Percentiles rank a stretch among this genome's conserved stretches.
These are phyloP conservation scores for Hypomecis punctinalis DNA, from an alignment of 2,888 invertebrate species.

Conservation along the genomic window DNA sequence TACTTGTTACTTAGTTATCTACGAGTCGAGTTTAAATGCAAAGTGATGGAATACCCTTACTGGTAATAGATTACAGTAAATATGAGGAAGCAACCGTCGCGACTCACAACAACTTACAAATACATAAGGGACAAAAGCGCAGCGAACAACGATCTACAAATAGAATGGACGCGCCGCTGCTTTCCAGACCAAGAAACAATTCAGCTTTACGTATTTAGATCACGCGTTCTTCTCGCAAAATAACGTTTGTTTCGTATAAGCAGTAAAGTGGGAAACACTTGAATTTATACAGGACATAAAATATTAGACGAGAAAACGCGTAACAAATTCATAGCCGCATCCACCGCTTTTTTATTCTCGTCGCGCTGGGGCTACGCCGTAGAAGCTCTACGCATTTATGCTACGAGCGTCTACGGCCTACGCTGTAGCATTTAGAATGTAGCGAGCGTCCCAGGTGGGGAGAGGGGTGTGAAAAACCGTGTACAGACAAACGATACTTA, in stretches of 20 bases:
- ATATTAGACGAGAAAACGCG: conserved; percentile 9
- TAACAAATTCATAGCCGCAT: conserved; percentile 30
- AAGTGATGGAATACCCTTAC: neutral
- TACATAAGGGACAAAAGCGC: conserved; percentile 35
- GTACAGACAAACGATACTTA: neutral
- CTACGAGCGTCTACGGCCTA: conserved; percentile 38
- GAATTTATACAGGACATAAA: conserved; percentile 14
- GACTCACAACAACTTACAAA: conserved; percentile 27
- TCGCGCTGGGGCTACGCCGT: conserved; percentile 45
- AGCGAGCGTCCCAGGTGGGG: conserved; percentile 36
- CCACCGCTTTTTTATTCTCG: conserved; percentile 36
- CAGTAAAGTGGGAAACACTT: conserved; percentile 8
- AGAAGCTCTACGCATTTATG: conserved; percentile 38
- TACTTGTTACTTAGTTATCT: too few relatives aligned
- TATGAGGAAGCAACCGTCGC: conserved; percentile 12
- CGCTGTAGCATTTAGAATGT: conserved; percentile 47
- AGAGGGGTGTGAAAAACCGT: conserved; percentile 20
- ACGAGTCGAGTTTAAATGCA: too few relatives aligned
- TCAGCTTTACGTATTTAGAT: conserved; percentile 9
- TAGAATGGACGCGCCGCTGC: neutral
- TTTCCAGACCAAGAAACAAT: neutral
- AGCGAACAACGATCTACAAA: conserved; percentile 13
- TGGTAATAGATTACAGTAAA: neutral
- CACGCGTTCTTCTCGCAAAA: neutral
- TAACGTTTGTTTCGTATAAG: conserved; percentile 10